Evolutionary conservation across 2,888 invertebrate species (phyloP), one percentile per base, ranked within the genome.

Genomic region (Eucriotettix oculatus): DNA sequence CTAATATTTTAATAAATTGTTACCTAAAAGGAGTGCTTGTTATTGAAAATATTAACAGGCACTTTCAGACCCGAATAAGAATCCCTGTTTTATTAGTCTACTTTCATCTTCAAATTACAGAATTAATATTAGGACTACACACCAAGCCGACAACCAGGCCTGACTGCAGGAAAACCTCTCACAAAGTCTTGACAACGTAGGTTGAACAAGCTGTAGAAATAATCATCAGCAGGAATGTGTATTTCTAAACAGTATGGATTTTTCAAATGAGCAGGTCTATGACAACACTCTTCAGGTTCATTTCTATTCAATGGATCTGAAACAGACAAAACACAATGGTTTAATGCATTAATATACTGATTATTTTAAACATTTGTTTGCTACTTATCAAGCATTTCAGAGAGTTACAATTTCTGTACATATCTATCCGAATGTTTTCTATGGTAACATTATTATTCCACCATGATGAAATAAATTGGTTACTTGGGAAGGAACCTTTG

Each of bases 191-290:
- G 86, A 71, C 94, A 94, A 70, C 84, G 85, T 58, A 92, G 86
- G 66, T 86, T 83, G 73, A 87, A 91, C 52, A 89, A 76, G 9
- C 86, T 80, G 77, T 90, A 94, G 80, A 94, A 93, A 72, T 90
- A 89, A 71, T 94, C 94, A 70, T 93, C 90, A 66, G 87, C 88
- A 0, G 93, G 92, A 57, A 94, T 84, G 60, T 81, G 77, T 67
- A 94, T 90, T 75, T 93, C 91, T 73, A 92, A 86, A 71, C 94
- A 94, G 72, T 92, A 91, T 0, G 91, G 92, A 75, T 93, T 91
- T 71, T 88, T 90, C 58, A 86, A 77, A 68, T 90, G 90, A 14
- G 82, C 79, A 0, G 90, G 87, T 29, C 89, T 81, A 69, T 86
- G 81, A 74, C 92, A 93, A 72, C 92, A 93, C 72, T 91, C 91